These are phyloP conservation scores for Arrhamphus sclerolepis DNA, from an alignment of 2,797 vertebrate species.

Conservation along the genomic window DNA sequence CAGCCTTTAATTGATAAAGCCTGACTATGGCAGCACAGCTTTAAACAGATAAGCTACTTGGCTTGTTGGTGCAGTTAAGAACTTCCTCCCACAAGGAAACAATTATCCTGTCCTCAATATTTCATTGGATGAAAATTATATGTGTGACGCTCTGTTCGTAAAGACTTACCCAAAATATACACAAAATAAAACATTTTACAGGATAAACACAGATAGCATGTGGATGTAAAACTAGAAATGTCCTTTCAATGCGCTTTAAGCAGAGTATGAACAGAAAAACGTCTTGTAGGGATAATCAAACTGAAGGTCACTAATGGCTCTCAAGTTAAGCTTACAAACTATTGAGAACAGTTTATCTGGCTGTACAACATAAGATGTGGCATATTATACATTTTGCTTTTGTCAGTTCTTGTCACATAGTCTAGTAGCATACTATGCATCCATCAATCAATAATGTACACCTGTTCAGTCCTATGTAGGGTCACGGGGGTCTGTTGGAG, in stretches of 20 bases:
- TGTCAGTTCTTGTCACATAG: too few species aligned
- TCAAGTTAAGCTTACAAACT: too few species aligned
- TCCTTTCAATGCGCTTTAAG: not conserved
- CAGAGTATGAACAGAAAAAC: not conserved
- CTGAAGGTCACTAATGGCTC: too few species aligned
- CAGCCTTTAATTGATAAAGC: conserved; percentile 42
- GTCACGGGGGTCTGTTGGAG: too few species aligned
- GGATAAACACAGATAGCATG: not conserved
- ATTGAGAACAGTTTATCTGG: too few species aligned
- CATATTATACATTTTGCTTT: too few species aligned
- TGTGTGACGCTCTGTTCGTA: too few species aligned
- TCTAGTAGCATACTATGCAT: too few species aligned
- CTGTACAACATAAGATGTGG: too few species aligned
- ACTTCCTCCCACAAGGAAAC: conserved; percentile 33
- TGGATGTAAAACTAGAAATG: not conserved
- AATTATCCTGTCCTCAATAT: conserved; percentile 7
- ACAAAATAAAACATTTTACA: not conserved
- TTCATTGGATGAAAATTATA: conserved; percentile 1
- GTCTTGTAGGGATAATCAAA: too few species aligned
- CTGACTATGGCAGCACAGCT: conserved; percentile 36
- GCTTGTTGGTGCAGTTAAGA: conserved; percentile 9
- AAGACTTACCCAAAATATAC: not conserved
- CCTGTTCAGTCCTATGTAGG: too few species aligned
- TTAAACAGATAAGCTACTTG: conserved; percentile 24
- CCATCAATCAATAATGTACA: too few species aligned